Conservation (phyloP, 2,113 vertebrate genomes). For the Blennius ocellaris region DNA sequence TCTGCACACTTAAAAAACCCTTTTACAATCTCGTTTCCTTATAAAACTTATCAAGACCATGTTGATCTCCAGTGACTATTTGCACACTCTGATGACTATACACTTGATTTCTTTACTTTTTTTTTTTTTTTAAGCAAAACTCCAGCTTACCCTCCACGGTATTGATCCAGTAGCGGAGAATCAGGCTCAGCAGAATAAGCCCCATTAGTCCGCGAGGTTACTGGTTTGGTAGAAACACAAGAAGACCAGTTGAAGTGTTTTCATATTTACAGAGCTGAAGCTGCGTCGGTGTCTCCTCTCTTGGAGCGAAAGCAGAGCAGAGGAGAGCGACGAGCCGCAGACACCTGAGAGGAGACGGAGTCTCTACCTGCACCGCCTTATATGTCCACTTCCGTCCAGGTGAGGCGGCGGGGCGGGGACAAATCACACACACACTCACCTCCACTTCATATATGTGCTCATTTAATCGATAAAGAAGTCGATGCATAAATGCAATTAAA, state of each 20-base stretch:
- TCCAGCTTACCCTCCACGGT: conserved; percentile 90
- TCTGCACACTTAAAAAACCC: too few species aligned
- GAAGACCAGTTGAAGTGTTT: conserved; percentile 63
- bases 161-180: conserved; percentile 90
- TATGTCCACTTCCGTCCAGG: conserved; percentile 92
- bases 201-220: conserved; percentile 94
- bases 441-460: too few species aligned
- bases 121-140: background rate
- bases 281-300: conserved; percentile 25
- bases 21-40: too few species aligned
- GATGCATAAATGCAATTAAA: too few species aligned
- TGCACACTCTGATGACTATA: too few species aligned
- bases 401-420: conserved; percentile 78
- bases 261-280: conserved; percentile 54
- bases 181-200: conserved; percentile 91
- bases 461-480: too few species aligned
- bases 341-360: conserved; percentile 63
- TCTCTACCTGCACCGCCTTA: conserved; percentile 76
- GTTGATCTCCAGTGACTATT: too few species aligned
- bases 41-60: too few species aligned
- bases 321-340: conserved; percentile 1
- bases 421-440: too few species aligned
- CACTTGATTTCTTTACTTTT: background rate
- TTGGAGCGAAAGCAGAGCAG: conserved; percentile 1
- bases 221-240: conserved; percentile 83